phyloP scores from a whole-genome alignment of 1,140 invertebrate species.

The Macrostomum lignano region DNA sequence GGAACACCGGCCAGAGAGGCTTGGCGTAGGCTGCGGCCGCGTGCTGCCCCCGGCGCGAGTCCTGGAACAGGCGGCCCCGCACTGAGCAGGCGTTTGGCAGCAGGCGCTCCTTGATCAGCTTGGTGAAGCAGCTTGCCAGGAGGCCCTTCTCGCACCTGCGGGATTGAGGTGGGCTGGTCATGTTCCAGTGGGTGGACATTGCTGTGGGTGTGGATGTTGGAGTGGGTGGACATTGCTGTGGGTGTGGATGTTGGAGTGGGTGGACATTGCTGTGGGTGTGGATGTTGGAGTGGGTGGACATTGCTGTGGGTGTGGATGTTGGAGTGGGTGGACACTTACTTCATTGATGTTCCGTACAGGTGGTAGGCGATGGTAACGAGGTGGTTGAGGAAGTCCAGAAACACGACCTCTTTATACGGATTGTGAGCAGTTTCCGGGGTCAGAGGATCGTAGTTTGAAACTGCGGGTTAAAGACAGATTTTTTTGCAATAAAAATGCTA shows the following conservation, averaged over 20 bases:
- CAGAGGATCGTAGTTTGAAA: background rate
- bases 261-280: too few species aligned
- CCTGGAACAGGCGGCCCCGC: constrained; percentile 17
- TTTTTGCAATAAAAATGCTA: background rate
- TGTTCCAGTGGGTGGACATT: too few species aligned
- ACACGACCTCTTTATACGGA: constrained; percentile 21
- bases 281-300: constrained; percentile 3
- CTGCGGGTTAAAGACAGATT: background rate
- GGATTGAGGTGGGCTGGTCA: too few species aligned
- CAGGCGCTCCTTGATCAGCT: constrained; percentile 18
- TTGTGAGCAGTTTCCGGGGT: constrained; percentile 11
- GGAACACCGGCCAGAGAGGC: too few species aligned
- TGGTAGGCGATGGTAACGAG: constrained; percentile 18
- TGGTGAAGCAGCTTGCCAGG: constrained; percentile 17
- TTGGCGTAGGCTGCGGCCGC: too few species aligned
- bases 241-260: too few species aligned
- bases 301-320: background rate
- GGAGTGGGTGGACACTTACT: constrained; percentile 7
- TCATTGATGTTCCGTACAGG: constrained; percentile 14
- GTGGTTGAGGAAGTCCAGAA: constrained; percentile 21
- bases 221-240: too few species aligned
- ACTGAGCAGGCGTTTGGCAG: constrained; percentile 18
- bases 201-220: too few species aligned
- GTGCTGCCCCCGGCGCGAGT: too few species aligned
- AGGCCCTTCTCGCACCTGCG: too few species aligned